Percentiles rank a stretch among this genome's conserved stretches.
Conservation (phyloP, 2,797 vertebrate species). For the Thamnophis elegans region DNA sequence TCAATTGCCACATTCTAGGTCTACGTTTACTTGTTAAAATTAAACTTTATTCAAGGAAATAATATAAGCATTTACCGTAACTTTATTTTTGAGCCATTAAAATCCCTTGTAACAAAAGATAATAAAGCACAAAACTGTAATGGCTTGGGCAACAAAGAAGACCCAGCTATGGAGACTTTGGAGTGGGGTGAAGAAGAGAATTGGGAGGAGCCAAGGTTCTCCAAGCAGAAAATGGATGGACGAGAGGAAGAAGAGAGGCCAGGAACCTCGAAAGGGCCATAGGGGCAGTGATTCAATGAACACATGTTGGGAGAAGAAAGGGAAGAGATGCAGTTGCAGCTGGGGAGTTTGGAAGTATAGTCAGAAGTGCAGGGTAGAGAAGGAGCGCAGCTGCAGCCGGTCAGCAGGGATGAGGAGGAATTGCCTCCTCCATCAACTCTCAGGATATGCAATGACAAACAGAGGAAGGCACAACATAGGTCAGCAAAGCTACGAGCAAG, state of each 20-base stretch:
- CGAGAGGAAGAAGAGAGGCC: not conserved
- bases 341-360: not conserved
- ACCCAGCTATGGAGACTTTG: not conserved
- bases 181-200: not conserved
- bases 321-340: not conserved
- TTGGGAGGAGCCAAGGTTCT: not conserved
- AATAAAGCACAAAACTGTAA: constrained; percentile 21
- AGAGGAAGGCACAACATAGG: not conserved
- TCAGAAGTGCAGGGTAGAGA: not conserved
- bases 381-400: not conserved
- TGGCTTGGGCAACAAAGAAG: not conserved
- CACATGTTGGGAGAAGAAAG: not conserved
- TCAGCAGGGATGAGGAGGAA: not conserved
- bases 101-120: constrained; percentile 7
- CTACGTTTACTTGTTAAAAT: not conserved
- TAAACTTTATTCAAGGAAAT: constrained; percentile 3
- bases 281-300: not conserved
- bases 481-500: not conserved
- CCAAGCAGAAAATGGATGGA: not conserved
- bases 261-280: not conserved
- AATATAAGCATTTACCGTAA: not conserved
- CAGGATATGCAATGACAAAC: not conserved
- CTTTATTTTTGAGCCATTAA: constrained; percentile 2
- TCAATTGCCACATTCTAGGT: not conserved
- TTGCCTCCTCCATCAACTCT: not conserved